Evolutionary conservation across 2,888 invertebrate genomes (phyloP), one percentile per base, ranked within the genome.

Genomic region (Cryptophagus acutangulus): DNA sequence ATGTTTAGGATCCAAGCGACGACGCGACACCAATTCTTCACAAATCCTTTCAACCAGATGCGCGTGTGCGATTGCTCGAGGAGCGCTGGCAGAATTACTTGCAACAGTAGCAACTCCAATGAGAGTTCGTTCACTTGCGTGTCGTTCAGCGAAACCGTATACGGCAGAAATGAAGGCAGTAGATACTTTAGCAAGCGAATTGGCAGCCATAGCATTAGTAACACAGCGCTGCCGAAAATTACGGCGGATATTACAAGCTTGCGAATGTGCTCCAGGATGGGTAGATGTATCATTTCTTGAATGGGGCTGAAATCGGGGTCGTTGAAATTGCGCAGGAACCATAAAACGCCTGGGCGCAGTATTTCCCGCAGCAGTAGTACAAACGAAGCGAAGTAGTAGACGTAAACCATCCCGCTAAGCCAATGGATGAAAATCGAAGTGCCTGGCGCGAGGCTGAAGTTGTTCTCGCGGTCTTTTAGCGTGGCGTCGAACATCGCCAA

Each of bases 231-330:
- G 13, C 96, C 97, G 71, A 99, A 97, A 55, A 93, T 87, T 61
- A 96, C 88, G 10, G 93, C 88, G 0, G 96, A 96, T 0, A 92
- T 88, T 12, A 96, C 78, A 33, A 97, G 78, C 20, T 97, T 80
- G 8, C 94, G 79, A 12, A 92, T 81, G 65, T 99, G 97, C 28
- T 87, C 79, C 60, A 92, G 73, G 25, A 97, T 91, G 1, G 97
- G 91, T 18, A 95, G 74, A 65, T 97, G 96, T 51, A 99, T 97
- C 97, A 99, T 97, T 81, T 90, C 93, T 74, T 93, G 95, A 45
- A 99, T 95, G 4, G 99, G 99, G 72, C 96, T 97, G 62, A 99
- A 99, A 62, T 99, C 97, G 0, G 99, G 97, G 72, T 99, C 97
- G 69, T 99, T 99, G 42, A 99, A 76, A 67, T 99, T 99, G 52